These are phyloP conservation scores for Phoxinus dragarum DNA, from an alignment of 2,797 vertebrate species.

Conservation along the genomic window DNA sequence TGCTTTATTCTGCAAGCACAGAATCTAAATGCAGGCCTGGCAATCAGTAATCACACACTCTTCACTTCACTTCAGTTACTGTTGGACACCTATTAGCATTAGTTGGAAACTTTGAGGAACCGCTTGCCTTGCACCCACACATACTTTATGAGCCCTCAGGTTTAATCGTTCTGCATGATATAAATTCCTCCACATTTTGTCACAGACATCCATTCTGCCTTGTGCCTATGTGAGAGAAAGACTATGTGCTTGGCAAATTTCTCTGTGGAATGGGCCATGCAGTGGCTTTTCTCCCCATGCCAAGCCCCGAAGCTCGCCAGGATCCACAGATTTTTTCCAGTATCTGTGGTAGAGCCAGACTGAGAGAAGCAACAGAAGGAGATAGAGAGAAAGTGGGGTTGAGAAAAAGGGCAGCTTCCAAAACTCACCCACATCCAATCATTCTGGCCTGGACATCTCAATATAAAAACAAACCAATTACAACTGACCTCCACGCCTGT, in stretches of 20 bases:
- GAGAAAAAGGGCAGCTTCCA: constrained; percentile 66
- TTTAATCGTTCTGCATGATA: constrained; percentile 32
- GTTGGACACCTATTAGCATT: neutral
- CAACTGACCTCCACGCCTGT: constrained; percentile 73
- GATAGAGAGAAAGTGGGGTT: constrained; percentile 64
- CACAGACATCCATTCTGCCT: constrained; percentile 12
- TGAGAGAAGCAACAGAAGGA: constrained; percentile 8
- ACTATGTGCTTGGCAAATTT: constrained; percentile 70
- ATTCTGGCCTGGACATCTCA: constrained; percentile 76
- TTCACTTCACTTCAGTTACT: neutral
- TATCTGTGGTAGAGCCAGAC: constrained; percentile 66
- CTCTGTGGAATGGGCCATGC: constrained; percentile 69
- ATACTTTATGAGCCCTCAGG: constrained; percentile 23
- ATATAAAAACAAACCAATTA: constrained; percentile 81
- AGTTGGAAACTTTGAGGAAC: neutral
- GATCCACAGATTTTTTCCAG: constrained; percentile 74
- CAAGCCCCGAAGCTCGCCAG: constrained; percentile 65
- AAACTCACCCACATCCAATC: constrained; percentile 75
- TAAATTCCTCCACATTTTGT: constrained; percentile 27
- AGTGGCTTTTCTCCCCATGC: constrained; percentile 69
- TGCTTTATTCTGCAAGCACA: neutral
- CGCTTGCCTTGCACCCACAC: constrained; percentile 11
- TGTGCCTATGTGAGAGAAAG: constrained; percentile 29
- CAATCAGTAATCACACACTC: constrained; percentile 18
- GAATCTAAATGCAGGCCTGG: neutral